Evolutionary conservation across 2,797 vertebrate genomes (phyloP).

Genomic region (Silurus lanzhouensis): DNA sequence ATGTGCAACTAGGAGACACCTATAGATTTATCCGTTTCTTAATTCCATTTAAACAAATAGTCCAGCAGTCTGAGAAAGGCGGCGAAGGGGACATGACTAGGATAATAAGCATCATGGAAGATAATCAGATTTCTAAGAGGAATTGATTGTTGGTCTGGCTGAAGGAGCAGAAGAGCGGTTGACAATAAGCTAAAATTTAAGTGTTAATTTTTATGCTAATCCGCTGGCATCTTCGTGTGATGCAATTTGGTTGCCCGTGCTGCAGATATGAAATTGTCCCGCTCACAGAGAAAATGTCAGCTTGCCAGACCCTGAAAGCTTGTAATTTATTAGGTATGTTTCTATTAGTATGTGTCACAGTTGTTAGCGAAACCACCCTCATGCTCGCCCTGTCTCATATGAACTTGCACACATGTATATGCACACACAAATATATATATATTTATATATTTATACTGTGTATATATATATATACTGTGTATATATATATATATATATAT

Average conservation of each 20-base stretch:
- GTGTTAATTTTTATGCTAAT: conserved; percentile 99
- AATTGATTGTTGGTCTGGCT: conserved; percentile 98
- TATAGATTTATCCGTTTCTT: conserved; percentile 94
- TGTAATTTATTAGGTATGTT: conserved; percentile 99
- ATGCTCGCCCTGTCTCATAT: conserved; percentile 51
- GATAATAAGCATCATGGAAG: conserved; percentile 99
- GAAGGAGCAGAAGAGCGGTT: conserved; percentile 93
- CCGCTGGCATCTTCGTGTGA: conserved; percentile 95
- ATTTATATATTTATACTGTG: conserved; percentile 5
- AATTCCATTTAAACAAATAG: conserved; percentile 96
- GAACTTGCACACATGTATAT: conserved; percentile 51
- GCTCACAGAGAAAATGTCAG: conserved; percentile 97
- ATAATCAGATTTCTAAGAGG: conserved; percentile 99
- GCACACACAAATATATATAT: conserved; percentile 16
- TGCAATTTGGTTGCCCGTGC: conserved; percentile 92
- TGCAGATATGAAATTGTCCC: conserved; percentile 99
- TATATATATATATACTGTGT: conserved; percentile 11
- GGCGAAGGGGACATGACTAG: conserved; percentile 90
- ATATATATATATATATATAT: conserved; percentile 2
- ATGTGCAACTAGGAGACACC: conserved; percentile 88
- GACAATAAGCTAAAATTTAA: conserved; percentile 99
- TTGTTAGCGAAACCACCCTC: conserved; percentile 89
- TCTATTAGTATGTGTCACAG: conserved; percentile 99
- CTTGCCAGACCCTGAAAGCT: conserved; percentile 99
- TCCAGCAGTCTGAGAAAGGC: conserved; percentile 83